phyloP scores from a whole-genome alignment of 2,113 vertebrate genomes.

The Origma solitaria region DNA sequence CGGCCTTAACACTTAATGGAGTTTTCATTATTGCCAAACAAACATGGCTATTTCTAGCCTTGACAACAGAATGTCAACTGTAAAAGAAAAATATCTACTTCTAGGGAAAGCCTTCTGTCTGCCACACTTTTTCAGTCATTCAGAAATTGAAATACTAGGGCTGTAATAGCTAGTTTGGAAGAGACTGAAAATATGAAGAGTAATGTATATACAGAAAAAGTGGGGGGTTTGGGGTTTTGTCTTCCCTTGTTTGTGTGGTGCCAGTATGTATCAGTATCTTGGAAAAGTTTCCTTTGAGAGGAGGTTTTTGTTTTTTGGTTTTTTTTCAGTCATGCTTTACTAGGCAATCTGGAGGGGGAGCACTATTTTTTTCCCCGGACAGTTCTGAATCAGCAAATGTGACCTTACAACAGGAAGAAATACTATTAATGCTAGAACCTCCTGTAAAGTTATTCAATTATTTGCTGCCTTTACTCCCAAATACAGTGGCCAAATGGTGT shows the following conservation, averaged over 20 bases:
- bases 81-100: neutral
- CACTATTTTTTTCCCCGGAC: neutral
- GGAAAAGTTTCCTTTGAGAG: neutral
- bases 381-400: neutral
- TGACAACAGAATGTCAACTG: neutral
- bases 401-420: neutral
- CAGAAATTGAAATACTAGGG: neutral
- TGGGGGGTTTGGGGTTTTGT: accelerated
- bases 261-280: neutral
- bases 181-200: neutral
- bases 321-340: neutral
- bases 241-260: neutral
- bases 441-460: neutral
- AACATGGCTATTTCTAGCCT: neutral
- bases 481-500: neutral
- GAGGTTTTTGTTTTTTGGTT: too few relatives aligned
- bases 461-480: neutral
- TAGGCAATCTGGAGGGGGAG: neutral
- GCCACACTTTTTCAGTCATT: neutral
- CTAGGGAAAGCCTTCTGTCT: neutral
- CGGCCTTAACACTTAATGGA: neutral
- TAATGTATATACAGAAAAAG: neutral
- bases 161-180: neutral
- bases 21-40: neutral
- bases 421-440: neutral